A percentile compares a stretch with the other conserved stretches of the same genome.
Evolutionary conservation across 2,797 vertebrate genomes (phyloP).

Genomic region (Bradypodion pumilum): DNA sequence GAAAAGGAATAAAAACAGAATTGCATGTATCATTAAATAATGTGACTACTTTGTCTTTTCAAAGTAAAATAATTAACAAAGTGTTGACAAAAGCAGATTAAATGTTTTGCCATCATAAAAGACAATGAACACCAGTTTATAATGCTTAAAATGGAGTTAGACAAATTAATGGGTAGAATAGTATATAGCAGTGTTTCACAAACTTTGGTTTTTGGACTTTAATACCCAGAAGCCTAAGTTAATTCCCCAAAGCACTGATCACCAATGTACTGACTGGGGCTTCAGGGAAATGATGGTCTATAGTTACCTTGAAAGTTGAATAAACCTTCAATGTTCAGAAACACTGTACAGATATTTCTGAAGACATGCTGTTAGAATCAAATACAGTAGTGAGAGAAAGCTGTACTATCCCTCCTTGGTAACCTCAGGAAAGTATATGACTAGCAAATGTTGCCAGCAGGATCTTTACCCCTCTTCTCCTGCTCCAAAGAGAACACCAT

Average conservation of each 20-base stretch:
- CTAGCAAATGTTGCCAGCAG: background rate
- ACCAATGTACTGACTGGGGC: too few relatives aligned
- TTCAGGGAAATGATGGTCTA: background rate
- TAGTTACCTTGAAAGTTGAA: background rate
- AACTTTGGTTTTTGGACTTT: too few relatives aligned
- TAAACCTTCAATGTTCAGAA: background rate
- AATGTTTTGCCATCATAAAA: background rate
- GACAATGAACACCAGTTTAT: background rate
- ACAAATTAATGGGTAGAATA: background rate
- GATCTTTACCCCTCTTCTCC: too few relatives aligned
- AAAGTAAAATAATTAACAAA: background rate
- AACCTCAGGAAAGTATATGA: background rate
- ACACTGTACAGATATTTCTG: background rate
- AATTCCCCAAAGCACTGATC: too few relatives aligned
- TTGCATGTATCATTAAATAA: background rate
- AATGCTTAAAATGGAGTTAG: background rate
- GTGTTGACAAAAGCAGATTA: background rate
- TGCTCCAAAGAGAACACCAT: too few relatives aligned
- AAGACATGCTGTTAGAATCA: background rate
- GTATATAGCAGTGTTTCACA: too few relatives aligned
- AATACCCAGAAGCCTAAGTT: too few relatives aligned
- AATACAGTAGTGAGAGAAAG: background rate
- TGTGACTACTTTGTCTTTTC: background rate
- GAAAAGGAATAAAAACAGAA: background rate
- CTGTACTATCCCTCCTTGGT: background rate